phyloP scores from a whole-genome alignment of 2,113 vertebrate species.

The Bufo gargarizans region DNA sequence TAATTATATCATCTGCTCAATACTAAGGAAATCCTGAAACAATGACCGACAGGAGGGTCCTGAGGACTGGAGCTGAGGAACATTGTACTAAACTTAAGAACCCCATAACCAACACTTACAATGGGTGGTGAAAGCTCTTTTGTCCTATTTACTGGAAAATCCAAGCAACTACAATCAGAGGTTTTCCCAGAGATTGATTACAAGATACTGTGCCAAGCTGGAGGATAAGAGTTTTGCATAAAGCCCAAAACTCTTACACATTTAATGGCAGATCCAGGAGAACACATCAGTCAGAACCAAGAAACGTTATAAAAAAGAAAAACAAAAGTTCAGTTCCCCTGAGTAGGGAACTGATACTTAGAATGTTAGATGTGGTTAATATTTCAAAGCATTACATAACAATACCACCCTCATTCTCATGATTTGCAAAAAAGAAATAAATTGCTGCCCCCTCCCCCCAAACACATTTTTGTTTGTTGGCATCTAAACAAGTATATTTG shows the following conservation, averaged over 20 bases:
- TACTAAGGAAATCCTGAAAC: too few species aligned
- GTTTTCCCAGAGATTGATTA: background rate
- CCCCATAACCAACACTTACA: too few species aligned
- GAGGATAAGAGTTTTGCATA: background rate
- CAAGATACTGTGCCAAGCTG: background rate
- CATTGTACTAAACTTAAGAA: too few species aligned
- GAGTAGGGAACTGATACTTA: slow-evolving; percentile 41
- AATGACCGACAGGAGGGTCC: too few species aligned
- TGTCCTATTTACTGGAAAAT: background rate
- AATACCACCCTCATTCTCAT: slow-evolving; percentile 26
- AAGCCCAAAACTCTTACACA: background rate
- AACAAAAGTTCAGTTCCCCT: background rate
- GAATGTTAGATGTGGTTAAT: slow-evolving; percentile 51
- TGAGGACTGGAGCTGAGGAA: too few species aligned
- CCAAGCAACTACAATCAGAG: background rate
- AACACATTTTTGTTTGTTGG: slow-evolving; percentile 11
- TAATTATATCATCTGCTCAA: too few species aligned
- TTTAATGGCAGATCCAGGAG: slow-evolving; percentile 23
- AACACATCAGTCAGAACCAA: slow-evolving; percentile 38
- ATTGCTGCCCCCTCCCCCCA: background rate
- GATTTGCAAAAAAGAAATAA: background rate
- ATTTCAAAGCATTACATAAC: slow-evolving; percentile 37
- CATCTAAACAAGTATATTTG: slow-evolving; percentile 37
- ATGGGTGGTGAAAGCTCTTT: background rate
- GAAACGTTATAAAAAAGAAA: background rate